Percentiles rank a stretch among this genome's conserved stretches.
phyloP scores from a whole-genome alignment of 53 echinoderm and acorn worm genomes.

The Holothuria scabra region DNA sequence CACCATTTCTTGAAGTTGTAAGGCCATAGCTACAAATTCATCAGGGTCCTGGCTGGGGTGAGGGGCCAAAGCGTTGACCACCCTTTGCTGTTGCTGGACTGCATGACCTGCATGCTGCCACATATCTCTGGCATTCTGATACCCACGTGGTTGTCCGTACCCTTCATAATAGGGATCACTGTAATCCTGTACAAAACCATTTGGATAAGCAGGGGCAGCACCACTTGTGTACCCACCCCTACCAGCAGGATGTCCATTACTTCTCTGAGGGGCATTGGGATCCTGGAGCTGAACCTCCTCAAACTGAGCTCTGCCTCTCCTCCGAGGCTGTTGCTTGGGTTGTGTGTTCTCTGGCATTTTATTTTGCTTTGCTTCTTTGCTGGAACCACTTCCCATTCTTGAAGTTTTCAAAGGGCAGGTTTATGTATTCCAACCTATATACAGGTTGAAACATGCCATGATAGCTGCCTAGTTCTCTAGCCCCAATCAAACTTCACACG shows the following conservation, averaged over 20 bases:
- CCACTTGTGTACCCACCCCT: constrained; percentile 6
- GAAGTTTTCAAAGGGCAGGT: neutral
- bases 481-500: no score
- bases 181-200: constrained; percentile 22
- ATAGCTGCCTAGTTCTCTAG: no score
- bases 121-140: constrained; percentile 66
- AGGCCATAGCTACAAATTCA: constrained; percentile 87
- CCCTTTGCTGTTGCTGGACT: constrained; percentile 66
- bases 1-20: constrained; percentile 91
- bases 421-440: neutral
- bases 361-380: constrained; percentile 52
- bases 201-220: neutral
- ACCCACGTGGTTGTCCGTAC: constrained; percentile 46
- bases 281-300: constrained; percentile 82
- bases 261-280: constrained; percentile 54
- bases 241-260: constrained; percentile 6
- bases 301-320: constrained; percentile 77
- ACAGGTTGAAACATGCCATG: no score
- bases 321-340: constrained; percentile 45
- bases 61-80: constrained; percentile 53
- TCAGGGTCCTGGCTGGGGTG: constrained; percentile 86
- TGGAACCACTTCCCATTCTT: constrained; percentile 83
- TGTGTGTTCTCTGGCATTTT: constrained; percentile 78
- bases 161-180: constrained; percentile 10
- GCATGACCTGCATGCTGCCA: constrained; percentile 73